These are phyloP conservation scores for Micronycteris hirsuta DNA, from an alignment of 2,113 vertebrate genomes.

Conservation along the genomic window DNA sequence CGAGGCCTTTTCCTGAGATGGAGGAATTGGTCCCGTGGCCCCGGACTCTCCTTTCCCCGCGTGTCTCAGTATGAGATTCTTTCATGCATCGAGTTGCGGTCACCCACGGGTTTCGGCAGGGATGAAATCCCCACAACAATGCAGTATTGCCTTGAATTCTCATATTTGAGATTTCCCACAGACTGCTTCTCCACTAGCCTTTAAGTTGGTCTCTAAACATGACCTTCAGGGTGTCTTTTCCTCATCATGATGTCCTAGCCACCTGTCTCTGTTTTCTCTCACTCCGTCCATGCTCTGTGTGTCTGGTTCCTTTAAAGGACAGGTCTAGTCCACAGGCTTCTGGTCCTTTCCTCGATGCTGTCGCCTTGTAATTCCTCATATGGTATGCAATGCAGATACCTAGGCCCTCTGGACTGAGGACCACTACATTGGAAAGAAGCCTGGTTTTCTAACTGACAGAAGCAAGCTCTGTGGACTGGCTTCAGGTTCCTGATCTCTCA, in stretches of 20 bases:
- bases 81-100: too few relatives aligned
- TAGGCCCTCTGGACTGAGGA: neutral
- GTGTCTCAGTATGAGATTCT: too few relatives aligned
- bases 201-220: neutral
- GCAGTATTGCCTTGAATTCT: slow-evolving; percentile 42
- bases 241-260: neutral
- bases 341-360: neutral
- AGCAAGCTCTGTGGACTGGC: neutral
- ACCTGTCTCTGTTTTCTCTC: neutral
- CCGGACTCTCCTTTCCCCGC: too few relatives aligned
- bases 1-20: too few relatives aligned
- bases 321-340: neutral
- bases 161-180: neutral
- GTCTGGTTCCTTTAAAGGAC: neutral
- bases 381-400: neutral
- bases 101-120: too few relatives aligned
- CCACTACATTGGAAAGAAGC: neutral
- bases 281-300: neutral
- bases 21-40: too few relatives aligned
- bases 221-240: neutral
- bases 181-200: neutral
- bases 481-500: neutral
- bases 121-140: too few relatives aligned
- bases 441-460: neutral
- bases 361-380: neutral